A percentile compares a stretch with the other conserved stretches of the same genome.
Evolutionary conservation across 30 jellyfish, hydroid and myxozoan species (phyloP).

Genomic region (Catostylus mosaicus): DNA sequence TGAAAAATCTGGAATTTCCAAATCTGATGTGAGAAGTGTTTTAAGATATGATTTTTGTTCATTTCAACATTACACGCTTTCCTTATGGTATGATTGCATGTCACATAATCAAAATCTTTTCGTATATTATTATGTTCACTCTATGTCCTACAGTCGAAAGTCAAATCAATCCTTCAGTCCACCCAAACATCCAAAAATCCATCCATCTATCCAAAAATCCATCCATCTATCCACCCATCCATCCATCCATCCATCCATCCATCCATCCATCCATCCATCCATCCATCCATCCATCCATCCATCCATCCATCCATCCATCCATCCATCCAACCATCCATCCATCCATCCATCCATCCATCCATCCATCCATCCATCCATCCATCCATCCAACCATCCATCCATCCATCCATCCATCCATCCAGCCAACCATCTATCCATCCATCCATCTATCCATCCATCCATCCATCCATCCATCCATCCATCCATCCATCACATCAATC

Average conservation of each 20-base stretch:
- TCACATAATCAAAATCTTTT: too few relatives aligned
- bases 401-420: not conserved
- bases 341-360: not conserved
- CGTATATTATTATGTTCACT: too few relatives aligned
- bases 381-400: not conserved
- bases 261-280: too few relatives aligned
- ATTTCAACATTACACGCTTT: not conserved
- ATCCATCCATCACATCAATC: not conserved
- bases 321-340: not conserved
- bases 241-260: too few relatives aligned
- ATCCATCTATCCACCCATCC: too few relatives aligned
- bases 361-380: not conserved
- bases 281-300: not conserved
- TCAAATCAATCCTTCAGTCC: too few relatives aligned
- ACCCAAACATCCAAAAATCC: too few relatives aligned
- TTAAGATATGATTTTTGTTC: not conserved
- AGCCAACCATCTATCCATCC: not conserved
- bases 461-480: not conserved
- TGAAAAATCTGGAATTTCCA: conserved; percentile 57
- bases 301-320: not conserved
- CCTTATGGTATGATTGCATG: too few relatives aligned
- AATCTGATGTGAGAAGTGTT: conserved; percentile 68
- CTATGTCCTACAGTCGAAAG: too few relatives aligned
- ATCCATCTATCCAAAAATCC: too few relatives aligned
- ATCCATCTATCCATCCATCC: not conserved